Evolutionary conservation across 92 coral and sea anemone genomes (phyloP).

Genomic region (Porites divaricata): DNA sequence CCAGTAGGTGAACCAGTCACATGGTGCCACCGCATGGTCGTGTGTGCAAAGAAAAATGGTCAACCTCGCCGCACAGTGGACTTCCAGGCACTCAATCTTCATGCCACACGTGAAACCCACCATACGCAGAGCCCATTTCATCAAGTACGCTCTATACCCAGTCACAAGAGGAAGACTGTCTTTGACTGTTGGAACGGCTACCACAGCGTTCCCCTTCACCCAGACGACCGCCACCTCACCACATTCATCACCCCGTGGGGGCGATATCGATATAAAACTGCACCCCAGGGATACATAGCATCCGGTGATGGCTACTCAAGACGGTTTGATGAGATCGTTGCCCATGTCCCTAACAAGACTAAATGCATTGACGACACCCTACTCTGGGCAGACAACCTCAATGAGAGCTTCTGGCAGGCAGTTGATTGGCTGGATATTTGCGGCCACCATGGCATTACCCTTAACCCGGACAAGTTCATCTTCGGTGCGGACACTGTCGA

Average conservation of each 20-base stretch:
- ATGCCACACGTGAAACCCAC: conserved; percentile 45
- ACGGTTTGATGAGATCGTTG: conserved; percentile 50
- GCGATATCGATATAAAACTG: conserved; percentile 53
- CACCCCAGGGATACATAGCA: conserved; percentile 56
- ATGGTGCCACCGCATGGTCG: conserved; percentile 42
- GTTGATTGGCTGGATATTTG: conserved; percentile 19
- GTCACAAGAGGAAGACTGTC: conserved; percentile 20
- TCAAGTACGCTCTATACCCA: conserved; percentile 25
- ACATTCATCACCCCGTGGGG: conserved; percentile 55
- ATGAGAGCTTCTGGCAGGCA: conserved; percentile 24
- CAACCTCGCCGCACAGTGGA: conserved; percentile 16
- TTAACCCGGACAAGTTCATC: conserved; percentile 36
- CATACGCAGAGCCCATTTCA: conserved; percentile 39
- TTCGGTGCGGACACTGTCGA: conserved; percentile 49
- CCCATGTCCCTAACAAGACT: conserved; percentile 49
- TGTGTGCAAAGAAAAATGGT: conserved; percentile 41
- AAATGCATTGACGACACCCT: conserved; percentile 42
- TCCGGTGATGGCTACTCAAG: conserved; percentile 51
- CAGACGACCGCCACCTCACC: conserved; percentile 20
- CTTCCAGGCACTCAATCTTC: conserved; percentile 29
- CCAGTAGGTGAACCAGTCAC: conserved; percentile 40
- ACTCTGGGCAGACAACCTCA: conserved; percentile 43
- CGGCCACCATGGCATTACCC: not conserved
- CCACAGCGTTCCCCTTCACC: conserved; percentile 2
- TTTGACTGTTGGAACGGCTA: conserved; percentile 7